Evolutionary conservation across 1,140 invertebrate genomes (phyloP).

Genomic region (Bathynomus jamesi): DNA sequence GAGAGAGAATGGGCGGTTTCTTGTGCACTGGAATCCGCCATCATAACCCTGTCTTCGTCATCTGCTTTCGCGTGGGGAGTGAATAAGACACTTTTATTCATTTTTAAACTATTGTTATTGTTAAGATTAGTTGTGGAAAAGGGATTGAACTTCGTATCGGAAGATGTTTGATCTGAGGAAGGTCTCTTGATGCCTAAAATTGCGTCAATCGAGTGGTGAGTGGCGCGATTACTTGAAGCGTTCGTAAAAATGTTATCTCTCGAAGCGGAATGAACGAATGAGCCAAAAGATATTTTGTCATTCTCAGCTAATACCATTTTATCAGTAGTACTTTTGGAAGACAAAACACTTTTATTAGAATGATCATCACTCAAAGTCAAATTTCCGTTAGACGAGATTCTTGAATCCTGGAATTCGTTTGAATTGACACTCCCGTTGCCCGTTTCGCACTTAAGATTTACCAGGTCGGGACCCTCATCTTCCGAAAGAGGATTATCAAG

Average conservation of each 20-base stretch:
- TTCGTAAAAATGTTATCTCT: background rate
- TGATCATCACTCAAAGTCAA: background rate
- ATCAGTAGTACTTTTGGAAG: background rate
- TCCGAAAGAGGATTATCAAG: background rate
- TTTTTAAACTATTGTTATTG: slow-evolving; percentile 2
- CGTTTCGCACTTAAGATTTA: background rate
- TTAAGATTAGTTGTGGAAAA: background rate
- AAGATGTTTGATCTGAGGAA: background rate
- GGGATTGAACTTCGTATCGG: background rate
- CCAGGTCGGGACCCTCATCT: background rate
- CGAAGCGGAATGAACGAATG: background rate
- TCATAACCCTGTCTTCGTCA: background rate
- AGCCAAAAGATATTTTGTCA: too few relatives aligned
- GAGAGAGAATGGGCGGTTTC: background rate
- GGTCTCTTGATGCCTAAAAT: background rate
- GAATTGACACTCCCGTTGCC: background rate
- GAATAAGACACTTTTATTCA: background rate
- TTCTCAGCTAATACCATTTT: background rate
- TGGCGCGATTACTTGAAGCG: background rate
- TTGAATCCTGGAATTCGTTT: background rate
- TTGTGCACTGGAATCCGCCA: background rate
- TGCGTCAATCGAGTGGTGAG: background rate
- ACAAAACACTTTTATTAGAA: background rate
- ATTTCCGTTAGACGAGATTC: background rate
- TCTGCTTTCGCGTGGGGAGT: background rate